Evolutionary conservation across 2,888 invertebrate species (phyloP).

Genomic region (Phorcus lineatus): DNA sequence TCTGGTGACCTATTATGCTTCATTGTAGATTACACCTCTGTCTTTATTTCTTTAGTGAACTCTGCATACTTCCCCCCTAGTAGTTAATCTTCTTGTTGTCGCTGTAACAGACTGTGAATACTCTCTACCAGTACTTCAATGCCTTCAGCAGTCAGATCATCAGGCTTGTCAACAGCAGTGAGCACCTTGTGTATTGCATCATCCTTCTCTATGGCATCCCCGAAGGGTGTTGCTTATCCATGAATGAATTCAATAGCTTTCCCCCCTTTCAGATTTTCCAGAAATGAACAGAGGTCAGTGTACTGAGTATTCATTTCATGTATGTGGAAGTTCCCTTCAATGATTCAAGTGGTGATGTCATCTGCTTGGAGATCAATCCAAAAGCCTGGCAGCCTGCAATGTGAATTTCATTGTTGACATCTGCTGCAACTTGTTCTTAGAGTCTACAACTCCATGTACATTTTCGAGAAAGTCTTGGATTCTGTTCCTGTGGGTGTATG

Average conservation of each 20-base stretch:
- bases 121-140: background rate
- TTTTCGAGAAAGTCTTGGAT: background rate
- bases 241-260: background rate
- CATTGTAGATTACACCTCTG: background rate
- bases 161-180: background rate
- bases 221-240: background rate
- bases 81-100: background rate
- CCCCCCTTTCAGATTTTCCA: background rate
- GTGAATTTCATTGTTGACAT: background rate
- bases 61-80: background rate
- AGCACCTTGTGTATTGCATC: background rate
- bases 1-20: background rate
- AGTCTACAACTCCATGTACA: background rate
- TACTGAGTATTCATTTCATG: conserved; percentile 1
- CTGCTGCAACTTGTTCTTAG: background rate
- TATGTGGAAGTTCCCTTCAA: background rate
- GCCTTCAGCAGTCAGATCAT: conserved; percentile 1
- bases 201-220: background rate
- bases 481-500: background rate
- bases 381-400: background rate
- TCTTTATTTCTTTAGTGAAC: background rate
- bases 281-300: background rate
- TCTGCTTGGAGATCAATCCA: background rate
- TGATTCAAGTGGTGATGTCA: background rate
- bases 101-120: background rate